phyloP scores from a whole-genome alignment of 2,888 invertebrate species.

The Buathra laborator region DNA sequence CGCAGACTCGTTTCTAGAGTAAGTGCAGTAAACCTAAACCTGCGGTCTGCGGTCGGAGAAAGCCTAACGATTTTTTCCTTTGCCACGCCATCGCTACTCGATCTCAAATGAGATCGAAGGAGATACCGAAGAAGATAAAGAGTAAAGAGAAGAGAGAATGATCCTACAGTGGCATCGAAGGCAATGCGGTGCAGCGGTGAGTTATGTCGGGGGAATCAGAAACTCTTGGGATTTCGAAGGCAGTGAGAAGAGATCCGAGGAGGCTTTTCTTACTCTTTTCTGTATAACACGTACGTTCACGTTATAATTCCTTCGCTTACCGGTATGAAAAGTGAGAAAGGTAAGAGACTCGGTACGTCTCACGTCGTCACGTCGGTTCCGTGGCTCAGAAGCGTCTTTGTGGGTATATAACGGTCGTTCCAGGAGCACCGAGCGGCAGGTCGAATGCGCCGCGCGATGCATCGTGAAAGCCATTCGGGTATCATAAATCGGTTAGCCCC shows the following conservation, averaged over 20 bases:
- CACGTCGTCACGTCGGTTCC: conserved; percentile 19
- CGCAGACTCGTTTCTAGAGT: too few relatives aligned
- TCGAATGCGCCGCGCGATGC: conserved; percentile 52
- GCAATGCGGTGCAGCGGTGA: conserved; percentile 42
- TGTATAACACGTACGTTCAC: conserved; percentile 37
- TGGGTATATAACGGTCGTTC: conserved; percentile 52
- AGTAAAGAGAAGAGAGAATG: neutral
- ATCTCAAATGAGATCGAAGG: conserved; percentile 4
- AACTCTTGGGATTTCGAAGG: conserved; percentile 28
- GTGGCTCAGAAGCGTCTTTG: conserved; percentile 26
- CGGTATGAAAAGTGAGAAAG: neutral
- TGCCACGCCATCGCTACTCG: conserved; percentile 5
- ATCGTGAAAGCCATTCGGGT: conserved; percentile 73
- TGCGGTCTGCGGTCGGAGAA: conserved; percentile 17
- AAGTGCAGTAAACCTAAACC: conserved; percentile 6
- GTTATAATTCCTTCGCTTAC: neutral
- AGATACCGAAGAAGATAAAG: conserved; percentile 6
- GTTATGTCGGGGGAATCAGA: conserved; percentile 42
- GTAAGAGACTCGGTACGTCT: conserved; percentile 16
- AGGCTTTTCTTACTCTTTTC: conserved; percentile 6
- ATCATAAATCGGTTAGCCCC: conserved; percentile 77
- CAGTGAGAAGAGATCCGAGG: conserved; percentile 3
- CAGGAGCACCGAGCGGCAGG: conserved; percentile 29
- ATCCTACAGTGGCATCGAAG: conserved; percentile 48
- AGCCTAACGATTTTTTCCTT: conserved; percentile 1